These are phyloP conservation scores for Cairina moschata DNA, from an alignment of 2,113 vertebrate genomes.

Conservation along the genomic window DNA sequence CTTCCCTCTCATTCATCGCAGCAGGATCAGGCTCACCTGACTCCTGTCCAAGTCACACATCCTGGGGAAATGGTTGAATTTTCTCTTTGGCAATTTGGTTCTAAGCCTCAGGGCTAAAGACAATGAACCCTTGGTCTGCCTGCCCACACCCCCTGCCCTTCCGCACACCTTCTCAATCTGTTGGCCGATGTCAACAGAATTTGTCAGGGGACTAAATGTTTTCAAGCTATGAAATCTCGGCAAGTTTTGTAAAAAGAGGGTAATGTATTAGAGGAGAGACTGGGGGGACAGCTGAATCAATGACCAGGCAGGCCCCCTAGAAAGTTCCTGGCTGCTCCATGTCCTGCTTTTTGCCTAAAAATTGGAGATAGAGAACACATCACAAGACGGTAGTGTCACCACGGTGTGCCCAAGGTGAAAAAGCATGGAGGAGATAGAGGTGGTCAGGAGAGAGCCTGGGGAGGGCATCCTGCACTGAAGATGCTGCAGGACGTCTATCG, in stretches of 20 bases:
- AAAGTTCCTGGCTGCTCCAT: not conserved
- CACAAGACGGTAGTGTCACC: not conserved
- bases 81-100: not conserved
- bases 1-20: not conserved
- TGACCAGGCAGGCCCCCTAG: rapidly evolving
- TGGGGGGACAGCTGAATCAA: not conserved
- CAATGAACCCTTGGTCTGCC: rapidly evolving
- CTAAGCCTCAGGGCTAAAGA: not conserved
- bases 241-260: not conserved
- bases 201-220: not conserved
- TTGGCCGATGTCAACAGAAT: not conserved
- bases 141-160: not conserved
- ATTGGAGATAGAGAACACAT: not conserved
- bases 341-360: not conserved
- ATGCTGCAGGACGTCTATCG: not conserved
- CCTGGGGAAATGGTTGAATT: not conserved
- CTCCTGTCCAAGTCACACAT: conserved; percentile 21
- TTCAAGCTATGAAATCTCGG: not conserved
- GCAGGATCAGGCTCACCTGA: not conserved
- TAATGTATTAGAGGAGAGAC: not conserved
- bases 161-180: not conserved
- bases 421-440: not conserved
- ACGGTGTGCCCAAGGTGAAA: not conserved
- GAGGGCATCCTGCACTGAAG: not conserved
- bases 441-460: not conserved